phyloP scores from a whole-genome alignment of 2,113 vertebrate genomes.

The Etia nguti region DNA sequence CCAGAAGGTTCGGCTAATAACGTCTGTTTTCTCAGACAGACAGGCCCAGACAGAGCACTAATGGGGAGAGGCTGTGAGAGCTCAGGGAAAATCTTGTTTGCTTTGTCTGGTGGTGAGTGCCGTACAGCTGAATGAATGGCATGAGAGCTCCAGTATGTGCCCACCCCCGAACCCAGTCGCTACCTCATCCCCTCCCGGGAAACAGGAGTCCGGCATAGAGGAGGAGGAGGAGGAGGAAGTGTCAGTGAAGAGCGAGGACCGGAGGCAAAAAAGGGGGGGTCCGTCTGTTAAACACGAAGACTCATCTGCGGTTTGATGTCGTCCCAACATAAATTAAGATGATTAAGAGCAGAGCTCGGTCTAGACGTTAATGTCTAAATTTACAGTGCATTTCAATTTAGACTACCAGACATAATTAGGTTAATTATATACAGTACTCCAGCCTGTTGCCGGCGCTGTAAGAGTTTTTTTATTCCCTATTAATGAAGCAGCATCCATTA shows the following conservation, averaged over 20 bases:
- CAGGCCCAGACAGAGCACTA: not conserved
- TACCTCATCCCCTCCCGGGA: not conserved
- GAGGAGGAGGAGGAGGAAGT: slow-evolving; percentile 1
- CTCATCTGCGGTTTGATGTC: not conserved
- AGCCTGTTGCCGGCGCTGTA: not conserved
- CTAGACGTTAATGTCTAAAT: slow-evolving; percentile 7
- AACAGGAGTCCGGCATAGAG: not conserved
- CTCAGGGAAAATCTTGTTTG: slow-evolving; percentile 42
- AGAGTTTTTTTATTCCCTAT: not conserved
- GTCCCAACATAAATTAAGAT: not conserved
- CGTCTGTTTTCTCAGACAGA: slow-evolving; percentile 31
- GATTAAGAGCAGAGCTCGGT: not conserved
- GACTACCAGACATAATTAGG: slow-evolving; percentile 23
- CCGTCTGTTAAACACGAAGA: not conserved
- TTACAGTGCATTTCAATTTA: slow-evolving; percentile 2
- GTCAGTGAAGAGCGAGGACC: not conserved
- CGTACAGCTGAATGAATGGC: not conserved
- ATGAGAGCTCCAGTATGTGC: slow-evolving; percentile 2
- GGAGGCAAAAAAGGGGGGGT: not conserved
- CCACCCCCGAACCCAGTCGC: not conserved
- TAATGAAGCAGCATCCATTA: not conserved
- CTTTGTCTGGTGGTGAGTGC: slow-evolving; percentile 23
- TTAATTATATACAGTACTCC: slow-evolving; percentile 12
- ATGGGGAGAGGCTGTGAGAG: slow-evolving; percentile 5
- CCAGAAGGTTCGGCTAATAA: slow-evolving; percentile 40